Percentiles rank a stretch among this genome's conserved stretches.
Evolutionary conservation across 2,888 invertebrate species (phyloP).

Genomic region (Octonoba sinensis): DNA sequence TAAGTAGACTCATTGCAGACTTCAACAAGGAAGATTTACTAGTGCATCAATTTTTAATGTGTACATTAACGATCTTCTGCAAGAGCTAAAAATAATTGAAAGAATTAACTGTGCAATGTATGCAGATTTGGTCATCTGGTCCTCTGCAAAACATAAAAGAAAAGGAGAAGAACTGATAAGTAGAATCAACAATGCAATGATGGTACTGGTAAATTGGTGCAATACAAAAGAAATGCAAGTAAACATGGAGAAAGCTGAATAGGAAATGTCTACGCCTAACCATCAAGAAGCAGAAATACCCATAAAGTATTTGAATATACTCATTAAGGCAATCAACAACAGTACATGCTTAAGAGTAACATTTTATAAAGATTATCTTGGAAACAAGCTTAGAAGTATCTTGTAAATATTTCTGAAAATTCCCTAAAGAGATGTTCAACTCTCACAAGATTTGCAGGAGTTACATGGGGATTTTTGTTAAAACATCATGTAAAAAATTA

Average conservation of each 20-base stretch:
- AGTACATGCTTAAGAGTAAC: background rate
- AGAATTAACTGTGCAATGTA: background rate
- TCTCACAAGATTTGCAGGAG: background rate
- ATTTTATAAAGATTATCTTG: background rate
- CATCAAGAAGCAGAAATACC: background rate
- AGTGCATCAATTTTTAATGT: background rate
- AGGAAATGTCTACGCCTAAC: background rate
- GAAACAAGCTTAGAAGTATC: background rate
- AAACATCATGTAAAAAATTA: too few species aligned
- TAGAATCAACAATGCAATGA: conserved; percentile 1
- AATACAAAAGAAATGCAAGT: background rate
- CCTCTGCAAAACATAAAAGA: background rate
- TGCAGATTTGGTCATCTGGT: background rate
- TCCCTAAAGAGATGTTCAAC: background rate
- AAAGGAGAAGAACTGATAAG: background rate
- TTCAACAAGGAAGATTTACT: background rate
- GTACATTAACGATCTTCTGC: background rate
- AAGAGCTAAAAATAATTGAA: background rate
- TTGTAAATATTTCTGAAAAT: background rate
- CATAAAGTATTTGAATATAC: background rate
- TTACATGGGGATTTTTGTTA: background rate
- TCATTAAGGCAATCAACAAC: background rate
- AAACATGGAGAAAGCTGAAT: background rate
- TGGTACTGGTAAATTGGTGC: background rate
- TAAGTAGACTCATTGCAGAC: background rate